phyloP scores from a whole-genome alignment of 2,888 invertebrate species.

The Drosophila antonietae region DNA sequence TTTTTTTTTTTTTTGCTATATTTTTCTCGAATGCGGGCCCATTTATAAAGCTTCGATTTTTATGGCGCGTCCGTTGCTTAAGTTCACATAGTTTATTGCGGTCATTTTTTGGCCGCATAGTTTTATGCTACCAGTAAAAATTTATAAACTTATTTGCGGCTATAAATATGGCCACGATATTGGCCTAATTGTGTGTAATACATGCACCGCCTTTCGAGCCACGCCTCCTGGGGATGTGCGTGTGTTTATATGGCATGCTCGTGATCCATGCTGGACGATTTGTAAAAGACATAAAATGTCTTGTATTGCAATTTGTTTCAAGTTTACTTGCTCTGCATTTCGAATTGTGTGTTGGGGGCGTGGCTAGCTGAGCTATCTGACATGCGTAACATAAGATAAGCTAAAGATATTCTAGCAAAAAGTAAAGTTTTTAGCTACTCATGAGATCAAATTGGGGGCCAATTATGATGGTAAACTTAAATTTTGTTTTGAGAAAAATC shows the following conservation, averaged over 20 bases:
- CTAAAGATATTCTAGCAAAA: background rate
- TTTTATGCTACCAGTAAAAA: conserved; percentile 65
- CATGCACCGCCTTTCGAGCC: conserved; percentile 40
- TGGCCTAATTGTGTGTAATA: conserved; percentile 73
- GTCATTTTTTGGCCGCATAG: conserved; percentile 50
- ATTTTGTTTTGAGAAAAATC: background rate
- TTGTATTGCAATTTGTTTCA: conserved; percentile 39
- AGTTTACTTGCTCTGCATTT: conserved; percentile 9
- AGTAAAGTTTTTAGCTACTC: background rate
- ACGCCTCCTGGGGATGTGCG: background rate
- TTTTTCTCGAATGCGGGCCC: conserved; percentile 44
- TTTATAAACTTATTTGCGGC: conserved; percentile 69
- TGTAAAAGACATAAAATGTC: conserved; percentile 62
- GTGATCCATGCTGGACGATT: conserved; percentile 49
- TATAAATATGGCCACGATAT: conserved; percentile 70
- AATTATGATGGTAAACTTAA: background rate
- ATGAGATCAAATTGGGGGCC: background rate
- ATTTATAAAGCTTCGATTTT: conserved; percentile 75
- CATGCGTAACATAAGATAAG: background rate
- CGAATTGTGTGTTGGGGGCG: background rate
- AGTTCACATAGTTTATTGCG: conserved; percentile 63
- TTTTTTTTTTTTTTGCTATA: conserved; percentile 14
- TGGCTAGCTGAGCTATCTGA: background rate
- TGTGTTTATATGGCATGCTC: conserved; percentile 43
- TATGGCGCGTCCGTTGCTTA: conserved; percentile 53